Evolutionary conservation across 2,113 vertebrate genomes (phyloP).

Genomic region (Nyctereutes procyonoides): DNA sequence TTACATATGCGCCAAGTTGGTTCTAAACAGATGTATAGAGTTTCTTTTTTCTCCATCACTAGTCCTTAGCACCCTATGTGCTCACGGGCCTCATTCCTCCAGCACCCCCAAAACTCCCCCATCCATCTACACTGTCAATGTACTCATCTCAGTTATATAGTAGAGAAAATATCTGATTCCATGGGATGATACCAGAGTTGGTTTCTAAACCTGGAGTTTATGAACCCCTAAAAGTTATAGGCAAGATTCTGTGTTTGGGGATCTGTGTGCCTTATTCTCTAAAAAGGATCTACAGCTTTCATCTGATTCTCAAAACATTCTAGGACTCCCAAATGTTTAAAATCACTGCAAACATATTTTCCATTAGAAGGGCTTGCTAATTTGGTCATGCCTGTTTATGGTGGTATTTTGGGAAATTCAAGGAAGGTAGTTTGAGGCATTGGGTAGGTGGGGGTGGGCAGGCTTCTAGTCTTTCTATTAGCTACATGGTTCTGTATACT

Average conservation of each 20-base stretch:
- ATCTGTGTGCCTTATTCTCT: background rate
- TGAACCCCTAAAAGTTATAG: background rate
- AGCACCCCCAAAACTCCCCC: rapidly evolving
- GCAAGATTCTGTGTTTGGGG: background rate
- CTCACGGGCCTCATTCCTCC: background rate
- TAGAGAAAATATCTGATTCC: background rate
- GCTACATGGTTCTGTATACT: background rate
- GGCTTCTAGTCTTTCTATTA: background rate
- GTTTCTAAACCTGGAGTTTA: background rate
- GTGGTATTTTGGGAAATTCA: background rate
- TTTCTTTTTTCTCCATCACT: background rate
- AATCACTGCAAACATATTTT: background rate
- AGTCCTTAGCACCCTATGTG: background rate
- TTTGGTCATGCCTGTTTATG: background rate
- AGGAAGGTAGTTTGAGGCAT: background rate
- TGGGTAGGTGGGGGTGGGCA: rapidly evolving
- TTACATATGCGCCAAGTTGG: background rate
- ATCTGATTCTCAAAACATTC: conserved; percentile 10
- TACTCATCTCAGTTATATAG: background rate
- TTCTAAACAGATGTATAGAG: background rate
- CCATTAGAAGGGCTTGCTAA: background rate
- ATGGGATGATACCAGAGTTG: background rate
- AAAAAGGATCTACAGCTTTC: background rate
- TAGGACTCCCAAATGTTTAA: background rate
- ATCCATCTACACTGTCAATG: background rate